These are phyloP conservation scores for Oncorhynchus tshawytscha DNA, from an alignment of 2,113 vertebrate species.

Conservation along the genomic window DNA sequence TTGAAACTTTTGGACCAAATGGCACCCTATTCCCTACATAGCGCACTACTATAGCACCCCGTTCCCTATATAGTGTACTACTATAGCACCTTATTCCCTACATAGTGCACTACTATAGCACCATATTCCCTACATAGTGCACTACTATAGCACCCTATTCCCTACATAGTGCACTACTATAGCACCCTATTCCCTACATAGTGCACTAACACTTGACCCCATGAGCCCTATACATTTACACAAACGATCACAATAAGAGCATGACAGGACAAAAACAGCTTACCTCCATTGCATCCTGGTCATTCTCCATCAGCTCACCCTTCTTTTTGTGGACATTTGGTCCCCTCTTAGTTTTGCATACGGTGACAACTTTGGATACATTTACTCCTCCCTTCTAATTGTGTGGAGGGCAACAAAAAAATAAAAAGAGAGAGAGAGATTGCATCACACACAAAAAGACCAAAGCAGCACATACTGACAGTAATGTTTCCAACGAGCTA, in stretches of 20 bases:
- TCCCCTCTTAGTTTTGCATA: slow-evolving; percentile 92
- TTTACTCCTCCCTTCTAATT: slow-evolving; percentile 87
- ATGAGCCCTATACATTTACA: background rate
- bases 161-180: background rate
- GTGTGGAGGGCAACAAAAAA: background rate
- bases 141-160: background rate
- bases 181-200: no score
- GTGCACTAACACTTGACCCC: background rate
- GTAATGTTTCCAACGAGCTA: no score
- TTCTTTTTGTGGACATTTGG: slow-evolving; percentile 91
- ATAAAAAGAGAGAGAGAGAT: no score
- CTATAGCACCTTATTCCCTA: no score
- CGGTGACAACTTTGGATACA: slow-evolving; percentile 93
- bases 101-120: no score
- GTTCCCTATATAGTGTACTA: no score
- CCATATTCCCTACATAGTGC: no score
- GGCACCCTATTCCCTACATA: background rate
- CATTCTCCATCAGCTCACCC: slow-evolving; percentile 98
- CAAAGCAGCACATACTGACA: no score
- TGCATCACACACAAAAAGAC: no score
- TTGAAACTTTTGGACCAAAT: background rate
- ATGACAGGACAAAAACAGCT: slow-evolving; percentile 7
- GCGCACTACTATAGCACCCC: no score
- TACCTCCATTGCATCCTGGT: slow-evolving; percentile 99
- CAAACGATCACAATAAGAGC: no score